Percentiles rank a stretch among this genome's conserved stretches.
phyloP scores from a whole-genome alignment of 2,888 invertebrate genomes.

The Epiperipatus broadwayi region DNA sequence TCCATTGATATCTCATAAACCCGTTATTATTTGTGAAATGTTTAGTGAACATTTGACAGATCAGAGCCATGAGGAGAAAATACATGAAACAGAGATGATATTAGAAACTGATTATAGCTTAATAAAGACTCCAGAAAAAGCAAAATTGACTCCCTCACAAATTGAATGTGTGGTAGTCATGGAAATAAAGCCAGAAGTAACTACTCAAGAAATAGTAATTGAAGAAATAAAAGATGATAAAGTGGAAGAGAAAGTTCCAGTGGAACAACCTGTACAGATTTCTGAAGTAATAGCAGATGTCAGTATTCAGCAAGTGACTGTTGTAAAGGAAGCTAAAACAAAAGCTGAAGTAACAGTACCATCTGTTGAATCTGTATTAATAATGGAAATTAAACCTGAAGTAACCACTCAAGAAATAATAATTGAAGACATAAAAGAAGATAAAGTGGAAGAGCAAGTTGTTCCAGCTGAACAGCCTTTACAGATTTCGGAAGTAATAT shows the following conservation, averaged over 20 bases:
- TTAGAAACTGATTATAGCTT: too few species aligned
- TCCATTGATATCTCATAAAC: neutral
- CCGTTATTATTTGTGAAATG: neutral
- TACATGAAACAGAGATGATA: slow-evolving; percentile 4
- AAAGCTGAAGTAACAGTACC: slow-evolving; percentile 12
- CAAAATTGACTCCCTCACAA: slow-evolving; percentile 9
- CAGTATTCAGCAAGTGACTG: slow-evolving; percentile 13
- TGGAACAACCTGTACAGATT: slow-evolving; percentile 17
- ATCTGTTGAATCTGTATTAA: slow-evolving; percentile 8
- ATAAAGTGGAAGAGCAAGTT: too few species aligned
- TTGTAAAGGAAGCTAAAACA: slow-evolving; percentile 8
- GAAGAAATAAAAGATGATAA: slow-evolving; percentile 11
- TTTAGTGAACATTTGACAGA: slow-evolving; percentile 5
- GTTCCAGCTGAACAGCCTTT: too few species aligned
- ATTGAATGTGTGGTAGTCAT: slow-evolving; percentile 10
- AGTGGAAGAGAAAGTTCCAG: slow-evolving; percentile 8
- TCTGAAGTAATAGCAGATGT: slow-evolving; percentile 17
- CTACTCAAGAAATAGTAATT: slow-evolving; percentile 5
- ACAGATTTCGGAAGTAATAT: too few species aligned
- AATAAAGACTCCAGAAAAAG: slow-evolving; percentile 13
- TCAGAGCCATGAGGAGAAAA: slow-evolving; percentile 1
- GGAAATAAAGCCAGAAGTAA: slow-evolving; percentile 3
- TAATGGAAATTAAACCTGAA: slow-evolving; percentile 12
- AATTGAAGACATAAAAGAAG: too few species aligned
- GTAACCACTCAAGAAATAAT: slow-evolving; percentile 8